These are phyloP conservation scores for Tragelaphus imberbis DNA, from an alignment of 2,113 vertebrate genomes.

Conservation along the genomic window DNA sequence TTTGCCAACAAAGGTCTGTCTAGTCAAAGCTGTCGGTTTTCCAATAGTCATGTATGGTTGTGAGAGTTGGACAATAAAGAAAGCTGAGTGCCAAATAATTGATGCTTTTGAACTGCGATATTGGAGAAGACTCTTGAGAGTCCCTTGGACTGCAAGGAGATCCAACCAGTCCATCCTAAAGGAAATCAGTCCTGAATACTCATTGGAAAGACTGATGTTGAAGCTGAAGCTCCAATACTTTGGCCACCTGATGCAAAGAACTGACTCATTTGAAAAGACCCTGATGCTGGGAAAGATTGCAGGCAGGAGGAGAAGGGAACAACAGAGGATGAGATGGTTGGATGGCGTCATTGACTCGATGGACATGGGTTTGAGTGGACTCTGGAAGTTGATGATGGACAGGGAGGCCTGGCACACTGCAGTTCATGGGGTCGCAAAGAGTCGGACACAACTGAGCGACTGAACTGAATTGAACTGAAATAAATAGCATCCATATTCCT, in stretches of 20 bases:
- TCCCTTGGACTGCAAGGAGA: not conserved
- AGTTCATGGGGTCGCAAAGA: not conserved
- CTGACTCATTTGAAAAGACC: not conserved
- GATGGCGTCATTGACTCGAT: fast-evolving
- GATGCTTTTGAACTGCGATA: not conserved
- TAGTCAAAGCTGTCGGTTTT: not conserved
- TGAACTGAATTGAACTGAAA: not conserved
- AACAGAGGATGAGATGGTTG: not conserved
- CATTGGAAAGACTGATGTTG: not conserved
- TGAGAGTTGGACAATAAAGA: not conserved
- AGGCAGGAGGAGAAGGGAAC: not conserved
- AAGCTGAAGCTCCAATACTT: not conserved
- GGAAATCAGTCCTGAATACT: not conserved
- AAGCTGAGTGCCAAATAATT: fast-evolving
- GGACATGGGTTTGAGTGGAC: not conserved
- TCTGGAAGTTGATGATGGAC: fast-evolving
- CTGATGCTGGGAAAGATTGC: not conserved
- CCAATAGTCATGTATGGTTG: not conserved
- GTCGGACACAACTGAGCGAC: fast-evolving
- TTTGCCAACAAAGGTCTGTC: not conserved
- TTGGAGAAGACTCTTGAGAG: not conserved
- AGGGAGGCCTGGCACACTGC: fast-evolving
- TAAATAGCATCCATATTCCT: not conserved
- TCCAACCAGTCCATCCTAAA: not conserved
- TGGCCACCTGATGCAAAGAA: not conserved